Base-by-base conservation (phyloP, 2,113 vertebrate species). In the Cololabis saira region DNA sequence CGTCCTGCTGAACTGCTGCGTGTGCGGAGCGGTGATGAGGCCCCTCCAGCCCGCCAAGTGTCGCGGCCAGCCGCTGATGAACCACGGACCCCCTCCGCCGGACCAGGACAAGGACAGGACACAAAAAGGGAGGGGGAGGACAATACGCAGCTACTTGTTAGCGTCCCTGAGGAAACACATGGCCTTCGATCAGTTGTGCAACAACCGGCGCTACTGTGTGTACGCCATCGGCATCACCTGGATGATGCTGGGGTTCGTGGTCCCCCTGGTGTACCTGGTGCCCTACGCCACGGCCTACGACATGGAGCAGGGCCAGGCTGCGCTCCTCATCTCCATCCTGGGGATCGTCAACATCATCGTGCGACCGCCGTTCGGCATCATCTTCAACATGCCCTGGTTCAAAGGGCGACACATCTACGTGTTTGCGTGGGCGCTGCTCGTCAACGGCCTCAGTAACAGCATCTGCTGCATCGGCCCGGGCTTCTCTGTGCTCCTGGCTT, bases 1-100 rank as follows among this genome's bases (percentile, higher is more conserved):
- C 16, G 78, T 98, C 2, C 59, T 98, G 14, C 83, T 99, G 4
- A 97, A 98, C 87, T 92, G 94, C 82, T 98, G 96, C 2, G 94
- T 96, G 16, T 97, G 93, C 9, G 97, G 97, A 3, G 95, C 97
- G 0, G 76, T 98, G 48, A 94, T 98, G 95, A 95, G 97, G 81
- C 97, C 97, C 0, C 80, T 98, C 14, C 61, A 72, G 67, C 60
- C 79, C 12, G 62, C 40, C 1, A 80, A 71, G 62, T 67, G 3
- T 2, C 80, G 62, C 12, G 75, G 71, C 14, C 67, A 49, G 27
- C 80, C 87, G 1, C 70, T 82, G 27, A 83, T 82, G 69, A 85
- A 80, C 58, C 84, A 71, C 13, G 40, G 50, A 16, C 71, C 77
- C 1, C 53, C 61, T n/a, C 37, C 57, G 0, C 33, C 72, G 0